Percentiles rank a stretch among this genome's conserved stretches.
phyloP scores from a whole-genome alignment of 2,888 invertebrate species.

The Diloba caeruleocephala region DNA sequence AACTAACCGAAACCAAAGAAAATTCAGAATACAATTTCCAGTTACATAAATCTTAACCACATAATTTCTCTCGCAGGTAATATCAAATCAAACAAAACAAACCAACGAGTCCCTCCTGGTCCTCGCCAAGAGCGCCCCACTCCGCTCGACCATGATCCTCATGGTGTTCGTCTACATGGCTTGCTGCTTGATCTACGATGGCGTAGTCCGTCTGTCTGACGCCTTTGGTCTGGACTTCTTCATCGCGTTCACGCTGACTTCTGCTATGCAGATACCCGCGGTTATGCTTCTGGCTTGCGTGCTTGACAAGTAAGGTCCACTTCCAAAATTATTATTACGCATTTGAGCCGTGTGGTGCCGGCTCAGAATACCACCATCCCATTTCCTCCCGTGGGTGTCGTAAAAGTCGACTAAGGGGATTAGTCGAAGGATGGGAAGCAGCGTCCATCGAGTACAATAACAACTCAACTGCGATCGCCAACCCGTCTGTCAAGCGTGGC shows the following conservation, averaged over 20 bases:
- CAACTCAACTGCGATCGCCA: too few relatives aligned
- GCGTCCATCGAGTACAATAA: too few relatives aligned
- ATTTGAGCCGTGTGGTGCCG: too few relatives aligned
- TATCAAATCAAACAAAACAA: conserved; percentile 60
- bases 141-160: conserved; percentile 70
- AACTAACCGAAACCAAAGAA: too few relatives aligned
- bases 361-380: too few relatives aligned
- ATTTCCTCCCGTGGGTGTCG: too few relatives aligned
- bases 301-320: conserved; percentile 71
- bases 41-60: too few relatives aligned
- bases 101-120: conserved; percentile 71
- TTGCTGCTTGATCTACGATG: conserved; percentile 81
- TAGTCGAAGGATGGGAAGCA: too few relatives aligned
- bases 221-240: conserved; percentile 83
- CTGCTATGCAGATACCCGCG: conserved; percentile 84
- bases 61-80: conserved; percentile 60
- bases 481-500: too few relatives aligned
- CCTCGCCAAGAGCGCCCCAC: conserved; percentile 68
- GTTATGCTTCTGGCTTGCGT: conserved; percentile 76
- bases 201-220: conserved; percentile 82
- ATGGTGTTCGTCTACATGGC: conserved; percentile 80
- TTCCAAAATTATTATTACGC: background rate
- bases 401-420: too few relatives aligned
- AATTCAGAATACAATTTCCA: too few relatives aligned
- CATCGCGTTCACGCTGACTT: conserved; percentile 81